Evolutionary conservation across 1,140 invertebrate species (phyloP).

Genomic region (Heliconius melpomene): DNA sequence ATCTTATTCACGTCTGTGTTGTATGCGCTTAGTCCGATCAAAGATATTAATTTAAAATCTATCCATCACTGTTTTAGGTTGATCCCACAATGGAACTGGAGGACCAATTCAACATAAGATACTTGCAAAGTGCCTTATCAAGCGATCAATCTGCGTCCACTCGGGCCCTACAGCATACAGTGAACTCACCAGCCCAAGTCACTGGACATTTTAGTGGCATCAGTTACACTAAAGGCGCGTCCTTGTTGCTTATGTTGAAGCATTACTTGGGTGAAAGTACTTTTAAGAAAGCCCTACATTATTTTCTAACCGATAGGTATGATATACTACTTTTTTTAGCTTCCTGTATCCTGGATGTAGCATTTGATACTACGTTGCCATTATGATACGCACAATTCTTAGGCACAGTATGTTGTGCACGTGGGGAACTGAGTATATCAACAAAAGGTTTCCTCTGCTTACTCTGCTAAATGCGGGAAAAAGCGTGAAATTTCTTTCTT

Average conservation of each 20-base stretch:
- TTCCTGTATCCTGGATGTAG: no score
- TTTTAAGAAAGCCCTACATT: constrained; percentile 83
- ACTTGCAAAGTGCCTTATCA: constrained; percentile 67
- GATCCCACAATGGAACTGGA: constrained; percentile 56
- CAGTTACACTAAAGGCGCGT: constrained; percentile 84
- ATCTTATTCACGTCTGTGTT: no score
- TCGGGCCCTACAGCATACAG: constrained; percentile 64
- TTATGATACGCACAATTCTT: no score
- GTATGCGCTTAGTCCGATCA: no score
- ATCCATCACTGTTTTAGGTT: constrained; percentile 44
- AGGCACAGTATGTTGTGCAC: no score
- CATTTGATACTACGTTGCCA: no score
- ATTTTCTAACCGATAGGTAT: constrained; percentile 81
- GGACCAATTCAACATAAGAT: constrained; percentile 66
- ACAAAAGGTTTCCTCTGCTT: no score
- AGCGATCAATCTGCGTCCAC: constrained; percentile 54
- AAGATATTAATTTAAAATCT: no score
- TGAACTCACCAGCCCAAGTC: constrained; percentile 80
- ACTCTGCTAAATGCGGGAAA: no score
- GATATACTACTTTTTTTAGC: neutral
- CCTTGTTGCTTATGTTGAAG: constrained; percentile 88
- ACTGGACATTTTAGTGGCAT: constrained; percentile 82
- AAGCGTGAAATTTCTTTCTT: no score
- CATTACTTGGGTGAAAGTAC: constrained; percentile 84
- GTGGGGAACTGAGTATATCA: no score